Conservation (phyloP, 2,797 vertebrate species). For the Typhlichthys eigenmanni region DNA sequence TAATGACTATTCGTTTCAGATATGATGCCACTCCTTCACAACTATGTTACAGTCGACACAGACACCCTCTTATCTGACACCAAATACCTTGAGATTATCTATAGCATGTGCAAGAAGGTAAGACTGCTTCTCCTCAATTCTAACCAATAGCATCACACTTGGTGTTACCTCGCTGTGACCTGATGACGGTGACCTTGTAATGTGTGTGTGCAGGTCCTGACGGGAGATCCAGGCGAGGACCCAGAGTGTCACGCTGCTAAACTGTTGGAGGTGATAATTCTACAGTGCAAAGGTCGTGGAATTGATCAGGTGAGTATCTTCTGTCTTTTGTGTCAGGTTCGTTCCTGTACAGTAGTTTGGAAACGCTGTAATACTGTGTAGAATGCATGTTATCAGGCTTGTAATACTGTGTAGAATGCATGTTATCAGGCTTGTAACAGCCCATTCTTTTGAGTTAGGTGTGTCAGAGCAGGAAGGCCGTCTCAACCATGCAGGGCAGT, state of each 20-base stretch:
- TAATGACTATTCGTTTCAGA: constrained; percentile 73
- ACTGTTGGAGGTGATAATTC: constrained; percentile 93
- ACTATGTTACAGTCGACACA: constrained; percentile 97
- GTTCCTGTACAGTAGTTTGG: too few relatives aligned
- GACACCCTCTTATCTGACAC: constrained; percentile 96
- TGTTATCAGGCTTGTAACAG: too few relatives aligned
- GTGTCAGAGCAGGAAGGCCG: too few relatives aligned
- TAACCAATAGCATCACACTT: too few relatives aligned
- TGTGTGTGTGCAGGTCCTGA: constrained; percentile 82
- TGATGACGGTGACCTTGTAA: neutral
- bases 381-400: too few relatives aligned
- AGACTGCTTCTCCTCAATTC: neutral
- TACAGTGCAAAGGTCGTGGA: constrained; percentile 97
- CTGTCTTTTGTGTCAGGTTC: neutral
- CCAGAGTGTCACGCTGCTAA: constrained; percentile 98
- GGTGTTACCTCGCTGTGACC: too few relatives aligned
- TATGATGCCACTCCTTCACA: constrained; percentile 99
- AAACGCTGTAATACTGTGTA: too few relatives aligned
- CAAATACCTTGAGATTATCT: constrained; percentile 98
- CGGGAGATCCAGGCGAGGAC: constrained; percentile 96
- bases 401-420: too few relatives aligned
- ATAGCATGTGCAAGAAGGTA: constrained; percentile 99
- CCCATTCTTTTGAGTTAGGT: too few relatives aligned
- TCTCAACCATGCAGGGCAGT: too few relatives aligned
- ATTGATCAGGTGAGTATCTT: constrained; percentile 90